These are phyloP conservation scores for Geotrypetes seraphini DNA, from an alignment of 2,797 vertebrate species.

Conservation along the genomic window DNA sequence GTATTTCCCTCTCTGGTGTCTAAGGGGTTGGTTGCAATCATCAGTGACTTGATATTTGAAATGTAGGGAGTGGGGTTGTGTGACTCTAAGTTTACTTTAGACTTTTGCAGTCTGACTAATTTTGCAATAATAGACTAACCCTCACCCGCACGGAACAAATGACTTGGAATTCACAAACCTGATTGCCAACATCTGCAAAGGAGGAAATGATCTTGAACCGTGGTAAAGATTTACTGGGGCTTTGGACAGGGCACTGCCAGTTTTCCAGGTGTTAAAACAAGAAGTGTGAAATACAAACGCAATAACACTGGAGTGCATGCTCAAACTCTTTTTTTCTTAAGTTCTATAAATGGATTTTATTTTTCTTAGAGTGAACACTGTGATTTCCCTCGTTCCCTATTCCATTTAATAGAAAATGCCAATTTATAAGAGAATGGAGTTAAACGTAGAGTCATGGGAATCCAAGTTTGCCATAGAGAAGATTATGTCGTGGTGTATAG, in stretches of 20 bases:
- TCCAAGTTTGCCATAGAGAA: no score
- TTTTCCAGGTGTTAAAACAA: no score
- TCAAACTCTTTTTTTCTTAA: constrained; percentile 9
- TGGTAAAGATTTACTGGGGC: constrained; percentile 42
- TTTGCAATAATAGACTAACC: constrained; percentile 33
- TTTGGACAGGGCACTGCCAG: no score
- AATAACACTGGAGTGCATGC: constrained; percentile 33
- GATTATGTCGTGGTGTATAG: no score
- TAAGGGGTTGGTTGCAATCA: no score
- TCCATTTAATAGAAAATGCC: no score
- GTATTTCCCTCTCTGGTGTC: not conserved
- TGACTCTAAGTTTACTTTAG: constrained; percentile 34
- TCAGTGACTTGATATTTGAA: not conserved
- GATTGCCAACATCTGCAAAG: constrained; percentile 38
- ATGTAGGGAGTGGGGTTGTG: constrained; percentile 25
- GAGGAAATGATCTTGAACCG: constrained; percentile 27
- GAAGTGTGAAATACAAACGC: constrained; percentile 25
- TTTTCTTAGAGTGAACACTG: not conserved
- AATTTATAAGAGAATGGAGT: no score
- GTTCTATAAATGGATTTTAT: not conserved
- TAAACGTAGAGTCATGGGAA: no score
- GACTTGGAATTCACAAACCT: constrained; percentile 43
- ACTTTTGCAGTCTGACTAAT: no score
- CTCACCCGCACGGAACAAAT: constrained; percentile 18
- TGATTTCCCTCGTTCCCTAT: not conserved